Evolutionary conservation across 2,113 vertebrate genomes (phyloP).

Genomic region (Paracanthobrama guichenoti): DNA sequence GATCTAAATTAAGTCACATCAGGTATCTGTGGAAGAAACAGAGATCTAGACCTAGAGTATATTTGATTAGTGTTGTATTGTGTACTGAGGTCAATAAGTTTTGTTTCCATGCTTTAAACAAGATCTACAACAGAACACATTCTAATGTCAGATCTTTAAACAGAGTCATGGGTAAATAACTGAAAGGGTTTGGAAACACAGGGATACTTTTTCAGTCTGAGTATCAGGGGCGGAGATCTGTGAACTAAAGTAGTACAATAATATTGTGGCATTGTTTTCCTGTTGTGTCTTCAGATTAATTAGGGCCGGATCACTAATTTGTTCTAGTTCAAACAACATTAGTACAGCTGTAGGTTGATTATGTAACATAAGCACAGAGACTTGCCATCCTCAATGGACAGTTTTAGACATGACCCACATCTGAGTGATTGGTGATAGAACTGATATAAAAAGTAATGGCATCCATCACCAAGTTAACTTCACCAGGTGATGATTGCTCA

Average conservation of each 20-base stretch:
- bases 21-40: background rate
- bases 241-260: background rate
- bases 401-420: background rate
- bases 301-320: background rate
- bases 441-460: background rate
- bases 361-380: background rate
- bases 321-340: background rate
- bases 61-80: background rate
- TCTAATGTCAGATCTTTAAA: slow-evolving; percentile 4
- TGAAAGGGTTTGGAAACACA: background rate
- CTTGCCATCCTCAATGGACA: background rate
- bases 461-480: too few relatives aligned
- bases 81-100: background rate
- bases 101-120: slow-evolving; percentile 36
- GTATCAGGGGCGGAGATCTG: background rate
- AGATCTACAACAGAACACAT: slow-evolving; percentile 26
- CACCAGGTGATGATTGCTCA: too few relatives aligned
- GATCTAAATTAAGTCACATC: background rate
- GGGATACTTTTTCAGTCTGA: background rate
- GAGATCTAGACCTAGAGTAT: background rate
- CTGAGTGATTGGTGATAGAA: background rate
- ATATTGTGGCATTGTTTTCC: slow-evolving; percentile 5
- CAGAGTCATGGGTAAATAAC: background rate
- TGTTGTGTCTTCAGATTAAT: slow-evolving; percentile 31
- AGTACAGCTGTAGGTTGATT: background rate